Percentiles rank a stretch among this genome's conserved stretches.
phyloP scores from a whole-genome alignment of 2,888 invertebrate species.

The Laspeyria flexula region DNA sequence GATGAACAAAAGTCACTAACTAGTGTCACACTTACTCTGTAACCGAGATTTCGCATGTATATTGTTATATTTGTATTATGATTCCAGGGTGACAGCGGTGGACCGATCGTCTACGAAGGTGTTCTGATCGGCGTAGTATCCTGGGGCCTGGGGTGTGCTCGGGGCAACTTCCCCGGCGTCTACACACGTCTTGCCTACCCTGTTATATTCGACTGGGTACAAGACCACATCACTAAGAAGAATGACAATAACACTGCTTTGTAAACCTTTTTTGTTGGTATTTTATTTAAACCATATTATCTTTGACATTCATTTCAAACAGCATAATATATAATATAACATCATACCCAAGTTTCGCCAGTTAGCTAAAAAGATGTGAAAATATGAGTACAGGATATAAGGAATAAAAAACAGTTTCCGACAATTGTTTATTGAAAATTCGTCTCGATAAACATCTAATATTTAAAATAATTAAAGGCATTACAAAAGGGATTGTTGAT shows the following conservation, averaged over 20 bases:
- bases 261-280: background rate
- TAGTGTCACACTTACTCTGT: no score
- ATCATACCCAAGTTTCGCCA: no score
- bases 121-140: conserved; percentile 80
- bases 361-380: no score
- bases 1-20: no score
- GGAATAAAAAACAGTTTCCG: conserved; percentile 12
- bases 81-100: conserved; percentile 80
- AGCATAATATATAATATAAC: no score
- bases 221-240: conserved; percentile 57
- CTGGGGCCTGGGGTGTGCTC: conserved; percentile 81
- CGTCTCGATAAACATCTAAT: conserved; percentile 6
- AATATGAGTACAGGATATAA: no score
- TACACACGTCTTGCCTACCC: conserved; percentile 75
- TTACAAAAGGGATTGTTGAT: conserved; percentile 4
- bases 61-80: no score
- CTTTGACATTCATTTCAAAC: no score
- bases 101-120: conserved; percentile 78
- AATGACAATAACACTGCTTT: conserved; percentile 25
- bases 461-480: background rate
- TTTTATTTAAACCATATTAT: no score
- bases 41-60: no score
- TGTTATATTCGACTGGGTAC: conserved; percentile 74
- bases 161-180: conserved; percentile 83
- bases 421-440: conserved; percentile 32